A percentile compares a stretch with the other conserved stretches of the same genome.
These are phyloP conservation scores for Drosophila littoralis DNA, from an alignment of 1,140 invertebrate species.

Conservation along the genomic window DNA sequence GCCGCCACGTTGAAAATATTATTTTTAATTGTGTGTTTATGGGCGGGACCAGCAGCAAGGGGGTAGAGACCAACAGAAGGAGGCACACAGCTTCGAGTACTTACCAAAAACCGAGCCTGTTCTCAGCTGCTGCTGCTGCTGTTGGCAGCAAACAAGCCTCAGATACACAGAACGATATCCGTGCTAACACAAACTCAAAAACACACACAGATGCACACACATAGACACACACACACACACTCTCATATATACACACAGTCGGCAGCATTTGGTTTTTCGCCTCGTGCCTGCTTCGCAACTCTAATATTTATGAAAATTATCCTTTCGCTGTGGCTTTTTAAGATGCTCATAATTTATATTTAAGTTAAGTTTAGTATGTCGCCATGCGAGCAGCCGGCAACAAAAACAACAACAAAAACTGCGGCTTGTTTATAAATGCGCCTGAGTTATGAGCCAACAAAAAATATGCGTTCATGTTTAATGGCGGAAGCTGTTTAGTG, in stretches of 20 bases:
- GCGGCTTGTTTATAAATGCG: constrained; percentile 40
- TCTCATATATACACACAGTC: constrained; percentile 10
- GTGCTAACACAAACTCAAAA: constrained; percentile 8
- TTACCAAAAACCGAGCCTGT: constrained; percentile 40
- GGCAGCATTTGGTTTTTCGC: constrained; percentile 38
- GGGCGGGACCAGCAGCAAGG: constrained; percentile 15
- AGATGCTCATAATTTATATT: constrained; percentile 83
- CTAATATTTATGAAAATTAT: constrained; percentile 83
- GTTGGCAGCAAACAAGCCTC: constrained; percentile 46
- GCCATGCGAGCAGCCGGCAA: constrained; percentile 55
- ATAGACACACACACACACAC: neutral
- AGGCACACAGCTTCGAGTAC: constrained; percentile 2
- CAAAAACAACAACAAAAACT: constrained; percentile 7
- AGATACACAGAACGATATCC: constrained; percentile 32
- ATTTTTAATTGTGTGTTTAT: constrained; percentile 84
- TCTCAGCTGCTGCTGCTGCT: constrained; percentile 45
- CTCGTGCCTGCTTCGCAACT: constrained; percentile 39
- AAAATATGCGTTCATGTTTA: constrained; percentile 74
- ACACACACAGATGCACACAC: constrained; percentile 25
- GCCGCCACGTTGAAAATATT: constrained; percentile 82
- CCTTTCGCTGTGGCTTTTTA: constrained; percentile 82
- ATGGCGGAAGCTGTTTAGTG: constrained; percentile 82
- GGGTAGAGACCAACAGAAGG: neutral
- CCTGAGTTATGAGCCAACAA: constrained; percentile 45
- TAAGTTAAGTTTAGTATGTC: constrained; percentile 79